Evolutionary conservation across 2,888 invertebrate genomes (phyloP).

Genomic region (Mimas tiliae): DNA sequence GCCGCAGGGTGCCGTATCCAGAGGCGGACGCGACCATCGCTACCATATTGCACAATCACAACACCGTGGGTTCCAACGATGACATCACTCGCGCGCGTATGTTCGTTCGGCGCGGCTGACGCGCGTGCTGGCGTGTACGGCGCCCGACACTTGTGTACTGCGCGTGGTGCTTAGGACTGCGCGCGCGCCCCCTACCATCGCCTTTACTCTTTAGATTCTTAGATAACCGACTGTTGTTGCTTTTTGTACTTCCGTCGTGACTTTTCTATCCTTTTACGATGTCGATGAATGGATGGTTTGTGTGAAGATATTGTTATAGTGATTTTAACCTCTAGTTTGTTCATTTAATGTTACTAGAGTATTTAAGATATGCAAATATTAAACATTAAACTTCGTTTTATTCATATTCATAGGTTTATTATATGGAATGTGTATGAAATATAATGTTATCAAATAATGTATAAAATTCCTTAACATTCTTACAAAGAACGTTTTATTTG

Average conservation of each 20-base stretch:
- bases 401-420: neutral
- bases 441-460: neutral
- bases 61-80: constrained; percentile 57
- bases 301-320: constrained; percentile 29
- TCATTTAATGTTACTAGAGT: neutral
- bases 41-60: constrained; percentile 76
- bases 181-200: constrained; percentile 57
- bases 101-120: constrained; percentile 43
- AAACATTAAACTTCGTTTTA: neutral
- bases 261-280: constrained; percentile 34
- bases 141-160: constrained; percentile 70
- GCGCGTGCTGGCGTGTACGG: constrained; percentile 64
- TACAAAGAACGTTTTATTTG: constrained; percentile 6
- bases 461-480: neutral
- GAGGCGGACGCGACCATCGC: constrained; percentile 82
- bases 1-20: constrained; percentile 81
- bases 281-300: constrained; percentile 33
- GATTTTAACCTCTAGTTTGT: constrained; percentile 29
- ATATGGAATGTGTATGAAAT: neutral
- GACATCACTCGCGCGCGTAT: constrained; percentile 71
- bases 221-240: constrained; percentile 54
- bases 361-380: neutral
- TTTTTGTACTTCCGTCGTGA: constrained; percentile 53
- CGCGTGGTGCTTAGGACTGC: constrained; percentile 44
- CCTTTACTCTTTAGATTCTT: constrained; percentile 30